phyloP scores from a whole-genome alignment of 2,113 vertebrate genomes.

The Chaetorhynchus papuensis region DNA sequence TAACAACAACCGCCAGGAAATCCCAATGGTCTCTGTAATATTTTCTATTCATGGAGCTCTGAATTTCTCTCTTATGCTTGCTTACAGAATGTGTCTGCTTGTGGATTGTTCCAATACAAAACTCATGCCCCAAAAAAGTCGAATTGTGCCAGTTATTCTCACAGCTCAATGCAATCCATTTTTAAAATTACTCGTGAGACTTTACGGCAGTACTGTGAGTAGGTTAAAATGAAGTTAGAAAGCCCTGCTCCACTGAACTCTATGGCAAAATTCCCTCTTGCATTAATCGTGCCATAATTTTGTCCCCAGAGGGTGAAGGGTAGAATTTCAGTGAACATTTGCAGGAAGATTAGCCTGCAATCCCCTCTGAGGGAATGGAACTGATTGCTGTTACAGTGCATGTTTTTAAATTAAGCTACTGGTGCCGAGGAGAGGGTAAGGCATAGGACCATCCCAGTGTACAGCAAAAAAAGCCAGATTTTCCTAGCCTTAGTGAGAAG shows the following conservation, averaged over 20 bases:
- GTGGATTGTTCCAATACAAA: background rate
- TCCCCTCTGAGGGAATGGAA: background rate
- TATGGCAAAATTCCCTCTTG: background rate
- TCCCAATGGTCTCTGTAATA: background rate
- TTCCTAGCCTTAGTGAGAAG: background rate
- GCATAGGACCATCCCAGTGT: background rate
- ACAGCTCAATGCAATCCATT: background rate
- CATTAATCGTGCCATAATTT: background rate
- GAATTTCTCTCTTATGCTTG: background rate
- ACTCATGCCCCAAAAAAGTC: background rate
- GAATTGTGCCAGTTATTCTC: background rate
- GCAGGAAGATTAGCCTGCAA: background rate
- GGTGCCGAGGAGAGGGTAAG: background rate
- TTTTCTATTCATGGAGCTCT: background rate
- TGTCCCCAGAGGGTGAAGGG: background rate
- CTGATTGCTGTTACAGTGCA: background rate
- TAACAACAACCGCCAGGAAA: background rate
- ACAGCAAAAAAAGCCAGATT: background rate
- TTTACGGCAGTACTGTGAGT: background rate
- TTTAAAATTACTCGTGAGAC: background rate
- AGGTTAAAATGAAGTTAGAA: background rate
- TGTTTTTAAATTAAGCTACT: background rate
- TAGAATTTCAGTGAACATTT: background rate
- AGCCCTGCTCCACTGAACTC: background rate
- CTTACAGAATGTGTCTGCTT: background rate